Conservation (phyloP, 2,888 invertebrate genomes). For the Ypsolopha scabrella region DNA sequence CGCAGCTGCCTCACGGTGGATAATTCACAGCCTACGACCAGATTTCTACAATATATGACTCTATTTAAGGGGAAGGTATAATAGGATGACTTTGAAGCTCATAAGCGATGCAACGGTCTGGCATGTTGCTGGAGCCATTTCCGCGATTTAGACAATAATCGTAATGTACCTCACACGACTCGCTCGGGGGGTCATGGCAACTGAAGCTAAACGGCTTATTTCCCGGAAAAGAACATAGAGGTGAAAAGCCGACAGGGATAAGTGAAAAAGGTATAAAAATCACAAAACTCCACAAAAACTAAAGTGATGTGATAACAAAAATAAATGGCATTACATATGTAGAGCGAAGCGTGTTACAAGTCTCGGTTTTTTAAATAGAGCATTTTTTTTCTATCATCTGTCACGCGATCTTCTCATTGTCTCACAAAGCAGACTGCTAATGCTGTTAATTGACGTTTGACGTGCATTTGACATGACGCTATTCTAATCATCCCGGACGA, state of each 20-base stretch:
- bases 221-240: constrained; percentile 18
- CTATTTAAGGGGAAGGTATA: constrained; percentile 2
- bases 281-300: constrained; percentile 13
- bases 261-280: constrained; percentile 5
- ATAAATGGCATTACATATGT: constrained; percentile 32
- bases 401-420: constrained; percentile 29
- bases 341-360: constrained; percentile 38
- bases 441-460: constrained; percentile 34
- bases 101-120: constrained; percentile 1
- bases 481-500: constrained; percentile 2
- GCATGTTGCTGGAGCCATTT: constrained; percentile 16
- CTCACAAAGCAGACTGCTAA: constrained; percentile 26
- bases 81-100: neutral
- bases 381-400: constrained; percentile 32
- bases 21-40: constrained; percentile 15
- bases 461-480: constrained; percentile 28
- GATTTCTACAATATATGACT: constrained; percentile 8
- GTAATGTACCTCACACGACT: constrained; percentile 35
- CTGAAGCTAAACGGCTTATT: constrained; percentile 30
- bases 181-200: constrained; percentile 25
- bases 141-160: constrained; percentile 28
- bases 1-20: constrained; percentile 17
- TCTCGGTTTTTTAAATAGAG: constrained; percentile 39
- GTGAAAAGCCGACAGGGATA: constrained; percentile 19
- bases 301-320: constrained; percentile 25